Percentiles rank a stretch among this genome's conserved stretches.
Conservation (phyloP, 2,113 vertebrate genomes). For the Erythrocercus mccallii region DNA sequence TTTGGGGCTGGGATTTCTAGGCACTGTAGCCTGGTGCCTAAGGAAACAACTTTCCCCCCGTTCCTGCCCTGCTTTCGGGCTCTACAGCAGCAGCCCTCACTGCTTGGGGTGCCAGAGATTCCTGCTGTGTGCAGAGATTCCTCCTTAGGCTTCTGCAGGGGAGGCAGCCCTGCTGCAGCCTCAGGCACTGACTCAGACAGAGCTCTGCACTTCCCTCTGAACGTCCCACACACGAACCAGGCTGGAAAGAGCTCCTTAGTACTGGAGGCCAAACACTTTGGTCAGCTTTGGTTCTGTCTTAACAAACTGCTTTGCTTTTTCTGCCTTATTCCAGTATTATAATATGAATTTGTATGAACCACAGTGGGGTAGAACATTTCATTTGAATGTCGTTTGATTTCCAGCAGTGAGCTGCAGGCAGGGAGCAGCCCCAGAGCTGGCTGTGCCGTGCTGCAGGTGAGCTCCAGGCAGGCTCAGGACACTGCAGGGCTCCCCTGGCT, state of each 20-base stretch:
- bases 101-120: neutral
- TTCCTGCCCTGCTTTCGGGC: neutral
- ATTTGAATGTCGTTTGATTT: neutral
- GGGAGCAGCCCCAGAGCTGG: neutral
- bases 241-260: neutral
- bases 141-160: neutral
- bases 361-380: neutral
- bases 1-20: neutral
- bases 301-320: neutral
- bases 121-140: neutral
- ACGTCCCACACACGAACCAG: neutral
- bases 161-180: neutral
- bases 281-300: neutral
- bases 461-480: neutral
- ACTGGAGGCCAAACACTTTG: neutral
- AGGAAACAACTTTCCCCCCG: neutral
- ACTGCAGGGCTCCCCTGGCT: neutral
- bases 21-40: neutral
- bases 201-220: neutral
- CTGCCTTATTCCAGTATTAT: neutral
- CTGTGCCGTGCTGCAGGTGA: neutral
- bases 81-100: neutral
- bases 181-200: neutral
- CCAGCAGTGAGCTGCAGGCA: neutral
- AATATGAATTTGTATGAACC: neutral